A percentile compares a stretch with the other conserved stretches of the same genome.
Conservation (phyloP, 2,113 vertebrate species). For the Bos taurus region ARS-UCD2.0 NC_037331.1:8007001-8007500, state of each 20-base stretch:
- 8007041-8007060: neutral
- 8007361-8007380: neutral
- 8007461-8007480: constrained; percentile 2
- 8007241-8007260: neutral
- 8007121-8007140: neutral
- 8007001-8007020: neutral
- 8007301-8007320: neutral
- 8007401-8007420: neutral
- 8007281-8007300: neutral
- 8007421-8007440: neutral
- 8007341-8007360: neutral
- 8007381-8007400: neutral
- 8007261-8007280: neutral
- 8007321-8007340: neutral
- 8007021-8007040: neutral
- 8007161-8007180: neutral
- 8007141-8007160: neutral
- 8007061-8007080: neutral
- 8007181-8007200: neutral
- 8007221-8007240: neutral
- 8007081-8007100: neutral
- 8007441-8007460: constrained; percentile 22
- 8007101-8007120: neutral
- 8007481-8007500: constrained; percentile 22
- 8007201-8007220: neutral